Evolutionary conservation across 2,888 invertebrate species (phyloP).

Genomic region (Zele albiditarsus): DNA sequence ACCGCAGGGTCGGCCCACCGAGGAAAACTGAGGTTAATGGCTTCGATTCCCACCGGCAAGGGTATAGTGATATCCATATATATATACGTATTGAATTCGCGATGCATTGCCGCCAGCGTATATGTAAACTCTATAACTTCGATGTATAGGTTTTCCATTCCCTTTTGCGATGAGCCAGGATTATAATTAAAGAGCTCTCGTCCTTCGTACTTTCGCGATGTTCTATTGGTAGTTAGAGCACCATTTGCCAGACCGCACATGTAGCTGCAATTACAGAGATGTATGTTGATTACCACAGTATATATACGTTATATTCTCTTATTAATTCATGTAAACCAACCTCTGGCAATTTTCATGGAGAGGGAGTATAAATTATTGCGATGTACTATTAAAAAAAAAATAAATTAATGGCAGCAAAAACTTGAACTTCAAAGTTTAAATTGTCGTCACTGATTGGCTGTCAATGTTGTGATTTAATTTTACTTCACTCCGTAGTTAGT

Average conservation of each 20-base stretch:
- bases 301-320: not conserved
- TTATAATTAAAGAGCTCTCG: conserved; percentile 28
- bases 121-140: conserved; percentile 1
- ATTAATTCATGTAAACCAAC: not conserved
- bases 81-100: not conserved
- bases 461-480: too few species aligned
- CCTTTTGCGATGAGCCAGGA: conserved; percentile 24
- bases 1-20: conserved; percentile 54
- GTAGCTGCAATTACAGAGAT: not conserved
- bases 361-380: not conserved
- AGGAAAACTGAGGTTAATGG: conserved; percentile 63
- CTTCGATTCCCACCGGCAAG: conserved; percentile 64
- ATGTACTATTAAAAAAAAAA: too few species aligned
- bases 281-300: conserved; percentile 5
- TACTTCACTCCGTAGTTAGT: too few species aligned
- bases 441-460: too few species aligned
- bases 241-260: conserved; percentile 26
- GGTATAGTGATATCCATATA: not conserved
- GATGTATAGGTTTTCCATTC: conserved; percentile 24
- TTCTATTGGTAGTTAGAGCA: conserved; percentile 2
- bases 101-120: conserved; percentile 25
- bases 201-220: conserved; percentile 3
- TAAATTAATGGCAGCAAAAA: too few species aligned
- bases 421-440: too few species aligned
- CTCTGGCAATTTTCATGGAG: not conserved